Percentiles rank a stretch among this genome's conserved stretches.
phyloP scores from a whole-genome alignment of 2,113 vertebrate genomes.

The Mugil cephalus region DNA sequence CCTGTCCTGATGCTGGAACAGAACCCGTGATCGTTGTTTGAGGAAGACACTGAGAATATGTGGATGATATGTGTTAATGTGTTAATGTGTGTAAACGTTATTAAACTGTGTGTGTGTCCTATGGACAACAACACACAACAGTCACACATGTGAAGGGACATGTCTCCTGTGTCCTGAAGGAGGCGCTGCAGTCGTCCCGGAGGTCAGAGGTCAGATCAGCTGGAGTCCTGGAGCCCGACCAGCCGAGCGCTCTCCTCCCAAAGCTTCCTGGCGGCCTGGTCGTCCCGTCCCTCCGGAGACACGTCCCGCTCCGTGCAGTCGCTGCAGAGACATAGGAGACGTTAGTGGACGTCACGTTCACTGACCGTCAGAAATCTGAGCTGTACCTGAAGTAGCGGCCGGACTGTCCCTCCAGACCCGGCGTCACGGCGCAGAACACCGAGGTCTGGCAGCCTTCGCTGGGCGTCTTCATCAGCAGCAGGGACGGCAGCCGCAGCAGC shows the following conservation, averaged over 20 bases:
- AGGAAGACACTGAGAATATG: too few species aligned
- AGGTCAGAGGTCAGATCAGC: slow-evolving; percentile 85
- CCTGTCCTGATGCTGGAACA: too few species aligned
- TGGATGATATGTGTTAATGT: too few species aligned
- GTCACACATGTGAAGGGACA: not conserved
- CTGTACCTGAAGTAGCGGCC: slow-evolving; percentile 83
- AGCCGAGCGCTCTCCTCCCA: slow-evolving; percentile 82
- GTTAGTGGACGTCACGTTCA: too few species aligned
- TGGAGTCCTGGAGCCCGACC: slow-evolving; percentile 66
- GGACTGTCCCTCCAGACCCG: slow-evolving; percentile 72
- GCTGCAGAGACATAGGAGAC: slow-evolving; percentile 57
- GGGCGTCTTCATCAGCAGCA: slow-evolving; percentile 83
- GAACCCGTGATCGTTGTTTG: too few species aligned
- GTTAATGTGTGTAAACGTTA: too few species aligned
- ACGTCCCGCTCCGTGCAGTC: slow-evolving; percentile 76
- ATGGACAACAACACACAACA: not conserved
- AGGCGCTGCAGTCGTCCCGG: not conserved
- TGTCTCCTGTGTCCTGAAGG: not conserved
- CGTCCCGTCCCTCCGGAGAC: slow-evolving; percentile 74
- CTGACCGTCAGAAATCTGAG: too few species aligned
- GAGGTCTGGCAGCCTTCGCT: slow-evolving; percentile 81
- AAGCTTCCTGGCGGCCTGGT: slow-evolving; percentile 63
- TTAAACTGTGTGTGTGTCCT: too few species aligned
- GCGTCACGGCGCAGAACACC: slow-evolving; percentile 78
- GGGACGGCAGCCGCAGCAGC: slow-evolving; percentile 67